Base-by-base conservation (phyloP, 2,113 vertebrate species). In the Camelus dromedarius region DNA sequence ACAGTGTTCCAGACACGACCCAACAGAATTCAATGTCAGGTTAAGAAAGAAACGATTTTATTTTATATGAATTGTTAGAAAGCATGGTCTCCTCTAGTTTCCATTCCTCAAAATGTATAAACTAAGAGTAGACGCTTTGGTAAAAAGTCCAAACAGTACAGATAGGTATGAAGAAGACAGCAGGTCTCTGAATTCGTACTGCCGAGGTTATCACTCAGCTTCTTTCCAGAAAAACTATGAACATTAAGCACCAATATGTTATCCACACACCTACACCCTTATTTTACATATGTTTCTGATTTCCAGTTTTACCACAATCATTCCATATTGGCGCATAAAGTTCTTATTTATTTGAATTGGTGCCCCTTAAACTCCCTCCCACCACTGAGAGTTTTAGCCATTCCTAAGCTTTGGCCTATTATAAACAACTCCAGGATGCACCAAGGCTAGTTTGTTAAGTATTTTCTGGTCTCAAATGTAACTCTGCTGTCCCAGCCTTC, bases 401-500 rank as follows among this genome's bases (percentile, higher is more conserved):
- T 89, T 91, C 8, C 46, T 38, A 79, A 48, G 82, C 28, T 28
- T 52, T 72, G 56, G 46, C 70, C 30, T 56, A 76, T 58, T 69
- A 77, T n/a, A 77, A 58, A 85, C 50, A 84, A 79, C 52, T 84
- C 48, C 48, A 80, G 79, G 48, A 73, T 89, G 32, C n/a, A 72
- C 62, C 66, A 46, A 56, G 9, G 35, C 19, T 93, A 81, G 62
- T 46, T 4, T 73, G 48, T 20, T 38, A 82, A 93, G 70, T 62
- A 83, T 88, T 72, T 75, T 87, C 56, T 69, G 69, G 38, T 84
- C 60, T 97, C 70, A 79, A 79, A 79, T 42, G 42, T 46, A 88
- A 85, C 38, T 24, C 15, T 77, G 9, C 35, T 77, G 14, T 72
- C 70, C 7, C 58, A 88, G 26, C 16, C 35, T 69, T 88, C 62